These are phyloP conservation scores for Centruroides vittatus DNA, from an alignment of 1,140 invertebrate genomes.

Conservation along the genomic window DNA sequence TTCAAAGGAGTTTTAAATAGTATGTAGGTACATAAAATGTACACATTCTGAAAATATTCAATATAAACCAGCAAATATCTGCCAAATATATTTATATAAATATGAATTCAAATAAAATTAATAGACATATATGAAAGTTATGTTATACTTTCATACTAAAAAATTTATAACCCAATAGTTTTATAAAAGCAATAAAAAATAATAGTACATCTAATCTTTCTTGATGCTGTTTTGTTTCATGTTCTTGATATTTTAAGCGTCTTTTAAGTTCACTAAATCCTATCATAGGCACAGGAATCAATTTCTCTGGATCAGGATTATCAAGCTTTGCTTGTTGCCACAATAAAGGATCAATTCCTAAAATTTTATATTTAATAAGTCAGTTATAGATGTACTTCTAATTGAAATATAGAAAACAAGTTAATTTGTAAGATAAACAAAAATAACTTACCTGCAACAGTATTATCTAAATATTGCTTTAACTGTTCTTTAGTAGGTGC, in stretches of 20 bases:
- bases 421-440: neutral
- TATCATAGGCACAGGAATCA: slow-evolving; percentile 82
- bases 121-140: neutral
- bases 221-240: slow-evolving; percentile 61
- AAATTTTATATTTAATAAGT: neutral
- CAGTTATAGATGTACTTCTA: neutral
- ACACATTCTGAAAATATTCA: no score
- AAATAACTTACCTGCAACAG: slow-evolving; percentile 49
- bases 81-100: no score
- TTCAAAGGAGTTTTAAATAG: no score
- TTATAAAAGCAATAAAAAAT: neutral
- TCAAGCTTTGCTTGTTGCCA: slow-evolving; percentile 72
- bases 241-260: slow-evolving; percentile 59
- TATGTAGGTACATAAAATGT: no score
- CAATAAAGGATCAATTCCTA: slow-evolving; percentile 36
- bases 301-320: slow-evolving; percentile 75
- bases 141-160: neutral
- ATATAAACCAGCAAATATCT: no score
- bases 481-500: slow-evolving; percentile 40
- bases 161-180: neutral
- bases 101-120: no score
- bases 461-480: slow-evolving; percentile 74
- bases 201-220: slow-evolving; percentile 46
- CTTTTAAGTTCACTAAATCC: slow-evolving; percentile 74
- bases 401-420: no score